phyloP scores from a whole-genome alignment of 2,797 vertebrate species.

The Rhabdophis nuchalis region DNA sequence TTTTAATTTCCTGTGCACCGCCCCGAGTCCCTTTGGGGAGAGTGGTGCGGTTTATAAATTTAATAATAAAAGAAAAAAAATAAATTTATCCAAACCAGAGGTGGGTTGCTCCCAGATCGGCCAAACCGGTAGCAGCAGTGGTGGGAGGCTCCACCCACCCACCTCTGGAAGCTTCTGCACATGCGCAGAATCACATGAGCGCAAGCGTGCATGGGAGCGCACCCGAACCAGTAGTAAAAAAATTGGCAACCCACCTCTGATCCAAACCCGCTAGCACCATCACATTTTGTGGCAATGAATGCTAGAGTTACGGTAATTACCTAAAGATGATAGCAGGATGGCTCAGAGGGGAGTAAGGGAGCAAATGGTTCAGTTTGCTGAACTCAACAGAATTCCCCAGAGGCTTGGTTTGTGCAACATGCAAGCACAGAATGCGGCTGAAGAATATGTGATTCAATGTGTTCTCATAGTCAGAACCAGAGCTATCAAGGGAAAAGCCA shows the following conservation, averaged over 20 bases:
- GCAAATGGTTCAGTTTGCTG: neutral
- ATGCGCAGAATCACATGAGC: no score
- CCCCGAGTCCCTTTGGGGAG: no score
- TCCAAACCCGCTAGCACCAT: neutral
- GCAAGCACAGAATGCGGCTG: neutral
- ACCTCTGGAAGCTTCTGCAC: no score
- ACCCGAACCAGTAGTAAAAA: no score
- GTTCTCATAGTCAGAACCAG: neutral
- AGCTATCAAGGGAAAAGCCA: neutral
- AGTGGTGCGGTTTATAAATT: no score
- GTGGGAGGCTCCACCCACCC: no score
- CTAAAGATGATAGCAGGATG: neutral
- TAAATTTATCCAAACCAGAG: no score
- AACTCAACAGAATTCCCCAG: neutral
- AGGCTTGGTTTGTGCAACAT: neutral
- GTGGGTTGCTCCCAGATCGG: no score
- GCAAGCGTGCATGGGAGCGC: no score
- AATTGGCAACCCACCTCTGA: neutral
- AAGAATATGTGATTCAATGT: neutral
- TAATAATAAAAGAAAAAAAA: no score
- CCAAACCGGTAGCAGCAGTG: no score
- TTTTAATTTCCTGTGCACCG: no score
- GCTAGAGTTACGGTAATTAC: neutral
- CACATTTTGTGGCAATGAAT: neutral
- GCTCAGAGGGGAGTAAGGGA: neutral